These are phyloP conservation scores for Neogale vison DNA, from an alignment of 2,113 vertebrate genomes.

Conservation along the genomic window DNA sequence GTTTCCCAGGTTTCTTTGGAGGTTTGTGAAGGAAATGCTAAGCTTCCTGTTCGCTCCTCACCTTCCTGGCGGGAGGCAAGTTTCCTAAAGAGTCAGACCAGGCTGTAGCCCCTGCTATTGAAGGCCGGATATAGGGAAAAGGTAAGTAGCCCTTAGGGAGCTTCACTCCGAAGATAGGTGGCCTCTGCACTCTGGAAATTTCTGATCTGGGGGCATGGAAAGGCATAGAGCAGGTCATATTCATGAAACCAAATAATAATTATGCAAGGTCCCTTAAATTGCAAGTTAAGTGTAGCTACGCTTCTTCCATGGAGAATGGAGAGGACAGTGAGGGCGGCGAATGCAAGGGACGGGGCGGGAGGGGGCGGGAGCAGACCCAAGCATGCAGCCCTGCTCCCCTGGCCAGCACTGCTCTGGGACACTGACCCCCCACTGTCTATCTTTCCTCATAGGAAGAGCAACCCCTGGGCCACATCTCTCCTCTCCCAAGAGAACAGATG, in stretches of 20 bases:
- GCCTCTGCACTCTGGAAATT: not conserved
- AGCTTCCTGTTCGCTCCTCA: not conserved
- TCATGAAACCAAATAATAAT: not conserved
- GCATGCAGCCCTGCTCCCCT: rapidly evolving
- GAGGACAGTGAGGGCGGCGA: not conserved
- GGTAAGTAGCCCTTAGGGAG: not conserved
- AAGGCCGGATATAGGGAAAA: not conserved
- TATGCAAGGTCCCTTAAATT: not conserved
- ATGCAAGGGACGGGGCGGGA: not conserved
- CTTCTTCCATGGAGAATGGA: not conserved
- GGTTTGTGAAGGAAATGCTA: not conserved
- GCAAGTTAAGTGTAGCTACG: not conserved
- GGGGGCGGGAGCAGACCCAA: too few species aligned
- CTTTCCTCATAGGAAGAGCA: not conserved
- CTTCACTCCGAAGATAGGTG: not conserved
- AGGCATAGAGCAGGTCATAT: not conserved
- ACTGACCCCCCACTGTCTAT: not conserved
- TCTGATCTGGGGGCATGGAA: not conserved
- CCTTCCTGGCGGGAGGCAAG: not conserved
- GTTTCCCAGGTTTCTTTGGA: not conserved
- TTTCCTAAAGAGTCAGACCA: not conserved
- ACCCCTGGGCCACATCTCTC: not conserved
- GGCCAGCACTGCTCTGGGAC: not conserved
- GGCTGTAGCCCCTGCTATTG: too few species aligned
- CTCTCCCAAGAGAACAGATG: not conserved